These are phyloP conservation scores for Coregonus ussuriensis DNA, from an alignment of 2,797 vertebrate genomes.

Conservation along the genomic window DNA sequence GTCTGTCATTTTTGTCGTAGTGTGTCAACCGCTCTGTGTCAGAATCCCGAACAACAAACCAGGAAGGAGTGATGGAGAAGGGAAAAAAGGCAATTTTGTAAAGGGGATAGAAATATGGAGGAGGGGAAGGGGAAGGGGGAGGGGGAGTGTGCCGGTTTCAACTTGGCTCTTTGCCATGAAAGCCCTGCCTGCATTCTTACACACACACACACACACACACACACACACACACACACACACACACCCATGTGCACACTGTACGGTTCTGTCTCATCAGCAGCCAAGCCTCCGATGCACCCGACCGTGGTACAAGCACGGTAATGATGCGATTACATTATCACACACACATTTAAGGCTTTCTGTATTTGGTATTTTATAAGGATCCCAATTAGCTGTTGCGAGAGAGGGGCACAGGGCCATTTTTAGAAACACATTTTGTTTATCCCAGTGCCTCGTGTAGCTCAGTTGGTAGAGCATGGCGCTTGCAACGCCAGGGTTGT, in stretches of 20 bases:
- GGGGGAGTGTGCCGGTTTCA: background rate
- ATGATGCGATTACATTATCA: slow-evolving; percentile 66
- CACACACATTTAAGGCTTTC: slow-evolving; percentile 43
- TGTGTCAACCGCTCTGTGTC: slow-evolving; percentile 61
- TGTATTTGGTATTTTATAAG: no score
- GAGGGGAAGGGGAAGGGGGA: no score
- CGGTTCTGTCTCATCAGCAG: slow-evolving; percentile 44
- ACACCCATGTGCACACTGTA: background rate
- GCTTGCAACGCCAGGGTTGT: no score
- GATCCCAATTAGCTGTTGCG: slow-evolving; percentile 22
- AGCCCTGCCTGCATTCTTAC: background rate
- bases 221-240: no score
- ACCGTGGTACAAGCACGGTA: slow-evolving; percentile 41
- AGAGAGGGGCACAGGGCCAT: background rate
- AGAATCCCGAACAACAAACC: slow-evolving; percentile 55
- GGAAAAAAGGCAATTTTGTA: background rate
- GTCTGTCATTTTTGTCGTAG: slow-evolving; percentile 65
- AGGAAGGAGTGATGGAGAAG: slow-evolving; percentile 51
- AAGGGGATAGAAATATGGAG: no score
- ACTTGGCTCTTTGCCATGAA: slow-evolving; percentile 1
- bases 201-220: background rate
- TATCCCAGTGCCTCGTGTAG: no score
- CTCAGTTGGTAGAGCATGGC: no score
- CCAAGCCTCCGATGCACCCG: slow-evolving; percentile 54
- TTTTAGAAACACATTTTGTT: slow-evolving; percentile 13